A percentile compares a stretch with the other conserved stretches of the same genome.
phyloP scores from a whole-genome alignment of 2,888 invertebrate genomes.

The Willowsia nigromaculata region DNA sequence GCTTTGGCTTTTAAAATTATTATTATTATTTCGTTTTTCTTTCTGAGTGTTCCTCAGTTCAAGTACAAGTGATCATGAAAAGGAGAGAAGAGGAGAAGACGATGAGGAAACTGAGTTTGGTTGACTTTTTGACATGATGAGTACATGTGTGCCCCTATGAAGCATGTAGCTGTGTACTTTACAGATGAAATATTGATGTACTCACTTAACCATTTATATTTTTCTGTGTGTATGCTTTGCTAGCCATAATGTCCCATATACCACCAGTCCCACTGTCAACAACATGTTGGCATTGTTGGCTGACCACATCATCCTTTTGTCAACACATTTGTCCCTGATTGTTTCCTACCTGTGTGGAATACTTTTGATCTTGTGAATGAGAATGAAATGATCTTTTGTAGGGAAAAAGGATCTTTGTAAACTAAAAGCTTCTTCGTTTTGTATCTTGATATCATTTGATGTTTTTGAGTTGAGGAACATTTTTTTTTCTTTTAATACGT shows the following conservation, averaged over 20 bases:
- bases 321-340: conserved; percentile 74
- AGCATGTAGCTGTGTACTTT: background rate
- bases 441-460: background rate
- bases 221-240: background rate
- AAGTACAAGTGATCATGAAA: conserved; percentile 56
- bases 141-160: background rate
- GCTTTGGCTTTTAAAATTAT: background rate
- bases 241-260: background rate
- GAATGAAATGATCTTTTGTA: no score
- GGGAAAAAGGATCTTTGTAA: background rate
- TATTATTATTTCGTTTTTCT: background rate
- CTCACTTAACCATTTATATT: background rate
- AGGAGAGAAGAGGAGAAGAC: no score
- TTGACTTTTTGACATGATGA: conserved; percentile 48
- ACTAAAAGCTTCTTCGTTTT: background rate
- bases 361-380: no score
- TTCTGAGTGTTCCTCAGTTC: conserved; percentile 58
- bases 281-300: no score
- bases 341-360: conserved; percentile 69
- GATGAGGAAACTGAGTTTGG: conserved; percentile 53
- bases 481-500: conserved; percentile 22
- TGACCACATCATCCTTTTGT: conserved; percentile 74
- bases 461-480: conserved; percentile 34
- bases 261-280: conserved; percentile 41
- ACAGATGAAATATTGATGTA: background rate